These are phyloP conservation scores for Dysmachus trigonus DNA, from an alignment of 2,888 invertebrate genomes.

Conservation along the genomic window DNA sequence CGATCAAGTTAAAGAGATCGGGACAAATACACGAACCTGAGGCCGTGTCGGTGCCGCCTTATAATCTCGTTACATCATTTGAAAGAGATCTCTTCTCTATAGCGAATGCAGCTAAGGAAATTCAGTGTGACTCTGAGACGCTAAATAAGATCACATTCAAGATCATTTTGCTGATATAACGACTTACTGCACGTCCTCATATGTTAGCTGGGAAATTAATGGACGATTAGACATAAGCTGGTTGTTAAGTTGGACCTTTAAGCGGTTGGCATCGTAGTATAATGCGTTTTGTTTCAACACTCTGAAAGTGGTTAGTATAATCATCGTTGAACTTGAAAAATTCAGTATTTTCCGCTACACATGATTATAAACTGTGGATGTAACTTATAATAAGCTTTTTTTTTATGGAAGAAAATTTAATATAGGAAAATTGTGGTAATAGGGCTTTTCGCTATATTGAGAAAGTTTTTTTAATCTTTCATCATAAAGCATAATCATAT, in stretches of 20 bases:
- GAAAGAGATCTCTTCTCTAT: neutral
- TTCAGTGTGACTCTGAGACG: neutral
- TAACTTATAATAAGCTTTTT: neutral
- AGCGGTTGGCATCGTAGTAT: no score
- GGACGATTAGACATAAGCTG: neutral
- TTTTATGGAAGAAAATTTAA: no score
- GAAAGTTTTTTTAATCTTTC: no score
- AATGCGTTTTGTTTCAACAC: neutral
- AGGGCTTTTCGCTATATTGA: no score
- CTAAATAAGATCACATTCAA: slow-evolving; percentile 14
- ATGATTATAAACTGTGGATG: no score
- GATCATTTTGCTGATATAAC: neutral
- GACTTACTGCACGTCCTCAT: neutral
- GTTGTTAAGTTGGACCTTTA: neutral
- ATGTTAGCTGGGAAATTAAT: neutral
- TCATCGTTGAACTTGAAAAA: neutral
- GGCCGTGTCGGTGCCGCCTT: neutral
- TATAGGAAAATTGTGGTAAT: no score
- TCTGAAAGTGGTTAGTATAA: neutral
- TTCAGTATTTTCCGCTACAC: neutral
- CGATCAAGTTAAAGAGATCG: neutral
- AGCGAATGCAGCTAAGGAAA: neutral
- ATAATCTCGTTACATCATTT: neutral
- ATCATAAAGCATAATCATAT: no score
- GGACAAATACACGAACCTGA: neutral